Evolutionary conservation across 2,797 vertebrate genomes (phyloP).

Genomic region (Sebastes nivosus): DNA sequence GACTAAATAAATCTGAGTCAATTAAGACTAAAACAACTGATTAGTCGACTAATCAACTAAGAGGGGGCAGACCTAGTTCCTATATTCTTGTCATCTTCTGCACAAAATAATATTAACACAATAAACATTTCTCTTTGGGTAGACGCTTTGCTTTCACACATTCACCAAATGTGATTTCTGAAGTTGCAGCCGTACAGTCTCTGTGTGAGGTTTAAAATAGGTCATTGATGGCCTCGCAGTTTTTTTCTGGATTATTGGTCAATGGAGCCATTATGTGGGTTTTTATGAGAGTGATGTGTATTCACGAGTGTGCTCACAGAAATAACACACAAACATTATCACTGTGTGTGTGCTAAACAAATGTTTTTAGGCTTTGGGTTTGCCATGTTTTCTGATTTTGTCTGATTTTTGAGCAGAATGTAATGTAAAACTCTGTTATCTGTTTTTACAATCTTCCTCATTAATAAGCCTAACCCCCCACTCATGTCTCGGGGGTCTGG

Average conservation of each 20-base stretch:
- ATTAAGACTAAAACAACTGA: no score
- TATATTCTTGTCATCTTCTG: not conserved
- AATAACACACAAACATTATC: conserved; percentile 23
- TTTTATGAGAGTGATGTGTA: conserved; percentile 35
- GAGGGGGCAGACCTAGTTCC: not conserved
- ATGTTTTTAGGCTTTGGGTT: not conserved
- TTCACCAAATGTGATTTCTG: not conserved
- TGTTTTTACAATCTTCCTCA: conserved; percentile 2
- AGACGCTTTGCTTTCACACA: not conserved
- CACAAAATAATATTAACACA: not conserved
- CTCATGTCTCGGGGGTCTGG: conserved; percentile 41
- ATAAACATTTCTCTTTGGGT: not conserved
- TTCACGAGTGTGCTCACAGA: conserved; percentile 29
- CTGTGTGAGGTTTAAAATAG: conserved; percentile 44
- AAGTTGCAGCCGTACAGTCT: conserved; percentile 15
- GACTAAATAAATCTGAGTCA: accelerated
- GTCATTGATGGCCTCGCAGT: conserved; percentile 43
- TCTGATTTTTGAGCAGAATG: not conserved
- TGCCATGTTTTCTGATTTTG: not conserved
- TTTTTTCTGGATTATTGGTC: conserved; percentile 57
- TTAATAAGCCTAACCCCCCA: conserved; percentile 12
- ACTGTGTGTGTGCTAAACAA: not conserved
- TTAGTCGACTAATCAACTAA: no score
- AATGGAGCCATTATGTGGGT: conserved; percentile 64
- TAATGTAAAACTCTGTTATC: not conserved